Conservation (phyloP, 2,888 invertebrate genomes). For the Phytoseiulus persimilis region DNA sequence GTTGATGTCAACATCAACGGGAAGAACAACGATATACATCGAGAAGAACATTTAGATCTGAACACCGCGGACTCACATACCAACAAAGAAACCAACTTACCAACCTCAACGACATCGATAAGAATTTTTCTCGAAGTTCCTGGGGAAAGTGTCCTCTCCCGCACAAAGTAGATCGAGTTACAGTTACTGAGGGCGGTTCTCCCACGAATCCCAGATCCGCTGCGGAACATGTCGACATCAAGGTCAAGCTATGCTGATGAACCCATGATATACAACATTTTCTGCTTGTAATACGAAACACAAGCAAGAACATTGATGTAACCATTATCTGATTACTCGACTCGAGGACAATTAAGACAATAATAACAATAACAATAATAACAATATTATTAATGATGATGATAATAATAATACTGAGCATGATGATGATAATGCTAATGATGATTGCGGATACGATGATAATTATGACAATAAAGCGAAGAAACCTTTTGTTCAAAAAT, state of each 20-base stretch:
- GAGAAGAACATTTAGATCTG: not conserved
- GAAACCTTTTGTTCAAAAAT: not conserved
- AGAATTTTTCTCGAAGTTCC: slow-evolving; percentile 5
- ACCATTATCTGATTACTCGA: not conserved
- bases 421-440: not conserved
- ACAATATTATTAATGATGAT: not conserved
- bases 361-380: not conserved
- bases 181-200: slow-evolving; percentile 5
- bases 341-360: not conserved
- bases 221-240: not conserved
- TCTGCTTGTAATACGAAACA: not conserved
- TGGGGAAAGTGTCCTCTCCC: slow-evolving; percentile 5
- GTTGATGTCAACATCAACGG: not conserved
- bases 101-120: not conserved
- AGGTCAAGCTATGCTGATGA: not conserved
- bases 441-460: not conserved
- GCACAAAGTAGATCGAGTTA: not conserved
- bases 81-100: not conserved
- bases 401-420: not conserved
- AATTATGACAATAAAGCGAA: not conserved
- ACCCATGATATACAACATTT: not conserved
- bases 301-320: not conserved
- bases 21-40: not conserved
- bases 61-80: not conserved
- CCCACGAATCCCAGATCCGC: not conserved